Evolutionary conservation across 2,888 invertebrate genomes (phyloP), one percentile per base, ranked within the genome.

Genomic region (Andrena bicolor): DNA sequence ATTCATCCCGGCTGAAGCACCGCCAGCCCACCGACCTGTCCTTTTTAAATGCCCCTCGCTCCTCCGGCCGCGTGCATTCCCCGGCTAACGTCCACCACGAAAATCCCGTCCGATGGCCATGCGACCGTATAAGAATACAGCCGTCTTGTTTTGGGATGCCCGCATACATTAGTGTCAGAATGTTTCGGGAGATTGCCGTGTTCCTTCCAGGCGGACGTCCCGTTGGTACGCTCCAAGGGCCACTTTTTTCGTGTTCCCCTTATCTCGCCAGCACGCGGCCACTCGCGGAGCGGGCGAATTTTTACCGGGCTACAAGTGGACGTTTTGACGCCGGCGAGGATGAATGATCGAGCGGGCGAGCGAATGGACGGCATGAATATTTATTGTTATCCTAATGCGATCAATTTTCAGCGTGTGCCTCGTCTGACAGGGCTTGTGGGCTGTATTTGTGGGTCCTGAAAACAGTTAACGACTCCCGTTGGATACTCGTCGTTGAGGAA

Each of bases 81-180:
- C 56, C 49, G 69, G 51, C 53, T 7, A 32, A 76, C 61, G 61
- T 80, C 66, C 76, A 70, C 49, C 72, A 68, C 30, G 76, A 35
- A 77, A 77, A 80, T 84, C 63, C 28, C 32, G 35, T 56, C 65
- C 71, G 61, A 79, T 60, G 77, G 28, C 60, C 76, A 48, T 60
- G 83, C 73, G 65, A 51, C 76, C 72, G 79, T 64, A 65, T 53
- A 76, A 65, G 76, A 79, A 81, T 76, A 49, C 77, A 41, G 58
- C 51, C 83, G 77, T 58, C 76, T 84, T 69, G 65, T 68, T 74
- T 68, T 32, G 63, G 70, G 64, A 73, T 73, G 75, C 70, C 60
- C 51, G 85, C 75, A 80, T 86, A 80, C 72, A 80, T 86, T 85
- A 87, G 75, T 71, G 82, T 82, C 85, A 73, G 80, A 79, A 80